A percentile compares a stretch with the other conserved stretches of the same genome.
These are phyloP conservation scores for Megamerina dolium DNA, from an alignment of 2,888 invertebrate species.

Conservation along the genomic window DNA sequence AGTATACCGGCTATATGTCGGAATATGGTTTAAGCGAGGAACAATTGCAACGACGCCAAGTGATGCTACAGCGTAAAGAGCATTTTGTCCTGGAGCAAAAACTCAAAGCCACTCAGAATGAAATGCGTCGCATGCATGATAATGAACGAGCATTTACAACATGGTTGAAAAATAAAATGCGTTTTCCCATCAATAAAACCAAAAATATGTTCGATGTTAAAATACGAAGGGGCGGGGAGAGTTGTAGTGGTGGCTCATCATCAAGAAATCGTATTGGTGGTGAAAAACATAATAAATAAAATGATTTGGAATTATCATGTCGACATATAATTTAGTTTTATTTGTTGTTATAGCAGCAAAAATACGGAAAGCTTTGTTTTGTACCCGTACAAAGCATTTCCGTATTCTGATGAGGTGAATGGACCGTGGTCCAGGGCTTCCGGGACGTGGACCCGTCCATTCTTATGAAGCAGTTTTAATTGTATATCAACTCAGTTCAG, in stretches of 20 bases:
- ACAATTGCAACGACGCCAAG: constrained; percentile 49
- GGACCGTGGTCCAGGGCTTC: too few relatives aligned
- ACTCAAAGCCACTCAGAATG: constrained; percentile 47
- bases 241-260: constrained; percentile 4
- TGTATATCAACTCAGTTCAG: too few relatives aligned
- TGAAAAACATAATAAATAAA: background rate
- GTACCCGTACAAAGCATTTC: too few relatives aligned
- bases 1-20: constrained; percentile 52
- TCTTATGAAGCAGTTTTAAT: too few relatives aligned
- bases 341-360: too few relatives aligned
- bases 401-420: too few relatives aligned
- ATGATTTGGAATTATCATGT: too few relatives aligned
- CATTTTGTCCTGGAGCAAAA: constrained; percentile 35
- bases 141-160: constrained; percentile 54
- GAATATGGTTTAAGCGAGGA: constrained; percentile 53
- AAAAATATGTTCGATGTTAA: constrained; percentile 48
- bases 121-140: constrained; percentile 50
- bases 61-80: constrained; percentile 40
- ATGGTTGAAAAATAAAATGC: constrained; percentile 52
- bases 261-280: background rate
- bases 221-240: constrained; percentile 14
- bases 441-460: too few relatives aligned
- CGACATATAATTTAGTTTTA: too few relatives aligned
- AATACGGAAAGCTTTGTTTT: too few relatives aligned
- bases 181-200: constrained; percentile 45